Evolutionary conservation across 2,888 invertebrate genomes (phyloP), one percentile per base, ranked within the genome.

Genomic region (Sinotaia quadrata): DNA sequence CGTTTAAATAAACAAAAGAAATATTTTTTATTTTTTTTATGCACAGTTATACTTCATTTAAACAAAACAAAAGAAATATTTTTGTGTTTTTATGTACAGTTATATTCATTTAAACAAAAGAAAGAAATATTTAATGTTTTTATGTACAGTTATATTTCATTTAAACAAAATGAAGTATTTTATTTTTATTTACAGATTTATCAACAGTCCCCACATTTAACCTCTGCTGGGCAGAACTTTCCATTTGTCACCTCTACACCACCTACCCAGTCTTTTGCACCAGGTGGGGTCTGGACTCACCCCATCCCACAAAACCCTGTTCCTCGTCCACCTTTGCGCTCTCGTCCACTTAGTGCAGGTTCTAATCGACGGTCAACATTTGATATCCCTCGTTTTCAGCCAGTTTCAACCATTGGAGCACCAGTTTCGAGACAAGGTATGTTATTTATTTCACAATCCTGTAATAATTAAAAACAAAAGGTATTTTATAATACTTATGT

Each of bases 341-440:
- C 82, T 37, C 77, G 87, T 47, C 87, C 87, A 2, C 75, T 85
- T 7, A 87, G 86, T 77, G 87, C 87, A 1, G 86, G 86, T 4
- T 73, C 81, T 33, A 51, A 65, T 4, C 58, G 73, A 2, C 67
- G 73, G 47, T 65, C 65, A 2, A 65, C 65, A 12, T 65, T 65
- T 21, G 65, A 65, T 24, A 18, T 65, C 56, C 65, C 65, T 21
- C 41, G 65, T 10, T 33, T 65, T 31, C 63, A 63, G 54, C n/a
- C 41, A 4, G 34, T 56, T 27, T 33, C 52, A 0, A 33, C 44
- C 5, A 33, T 49, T 8, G 63, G 56, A 10, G 37, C 65, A 27
- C 33, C 52, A 3, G 29, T 56, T 3, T 7, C 47, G 2, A 24
- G 65, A 10, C 65, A 52, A 34, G 56, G 65, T 65, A 44, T 15